phyloP scores from a whole-genome alignment of 2,888 invertebrate genomes.

The Syrista parreyssii region DNA sequence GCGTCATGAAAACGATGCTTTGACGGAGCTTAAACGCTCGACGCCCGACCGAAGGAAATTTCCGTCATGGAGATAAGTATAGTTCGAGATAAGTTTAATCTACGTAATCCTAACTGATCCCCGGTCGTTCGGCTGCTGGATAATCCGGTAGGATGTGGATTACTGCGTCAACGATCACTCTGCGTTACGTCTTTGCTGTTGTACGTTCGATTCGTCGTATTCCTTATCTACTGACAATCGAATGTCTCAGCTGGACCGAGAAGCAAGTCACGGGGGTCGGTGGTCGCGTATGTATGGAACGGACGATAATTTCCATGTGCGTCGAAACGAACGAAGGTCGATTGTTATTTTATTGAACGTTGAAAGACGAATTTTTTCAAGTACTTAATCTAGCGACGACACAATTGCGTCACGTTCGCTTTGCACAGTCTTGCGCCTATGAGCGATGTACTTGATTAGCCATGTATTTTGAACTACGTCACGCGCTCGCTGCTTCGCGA shows the following conservation, averaged over 20 bases:
- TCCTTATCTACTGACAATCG: background rate
- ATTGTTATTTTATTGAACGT: background rate
- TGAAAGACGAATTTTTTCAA: background rate
- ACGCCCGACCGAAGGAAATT: slow-evolving; percentile 8
- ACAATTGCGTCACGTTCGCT: too few relatives aligned
- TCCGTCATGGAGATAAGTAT: slow-evolving; percentile 16
- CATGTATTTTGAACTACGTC: background rate
- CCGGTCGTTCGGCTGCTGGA: background rate
- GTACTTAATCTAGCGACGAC: too few relatives aligned
- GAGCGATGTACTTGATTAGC: background rate
- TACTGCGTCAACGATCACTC: slow-evolving; percentile 6
- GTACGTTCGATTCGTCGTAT: background rate
- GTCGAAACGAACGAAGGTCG: too few relatives aligned
- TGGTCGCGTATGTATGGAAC: too few relatives aligned
- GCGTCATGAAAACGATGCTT: background rate
- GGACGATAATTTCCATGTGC: too few relatives aligned
- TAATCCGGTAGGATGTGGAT: slow-evolving; percentile 14
- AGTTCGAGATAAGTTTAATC: slow-evolving; percentile 11
- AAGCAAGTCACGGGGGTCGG: background rate
- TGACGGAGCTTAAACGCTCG: slow-evolving; percentile 8
- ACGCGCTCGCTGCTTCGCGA: background rate
- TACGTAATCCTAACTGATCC: slow-evolving; percentile 17
- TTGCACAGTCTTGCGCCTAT: too few relatives aligned
- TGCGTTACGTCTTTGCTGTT: background rate
- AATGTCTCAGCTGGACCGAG: background rate